phyloP scores from a whole-genome alignment of 2,888 invertebrate species.

The Taphrorychus bicolor region DNA sequence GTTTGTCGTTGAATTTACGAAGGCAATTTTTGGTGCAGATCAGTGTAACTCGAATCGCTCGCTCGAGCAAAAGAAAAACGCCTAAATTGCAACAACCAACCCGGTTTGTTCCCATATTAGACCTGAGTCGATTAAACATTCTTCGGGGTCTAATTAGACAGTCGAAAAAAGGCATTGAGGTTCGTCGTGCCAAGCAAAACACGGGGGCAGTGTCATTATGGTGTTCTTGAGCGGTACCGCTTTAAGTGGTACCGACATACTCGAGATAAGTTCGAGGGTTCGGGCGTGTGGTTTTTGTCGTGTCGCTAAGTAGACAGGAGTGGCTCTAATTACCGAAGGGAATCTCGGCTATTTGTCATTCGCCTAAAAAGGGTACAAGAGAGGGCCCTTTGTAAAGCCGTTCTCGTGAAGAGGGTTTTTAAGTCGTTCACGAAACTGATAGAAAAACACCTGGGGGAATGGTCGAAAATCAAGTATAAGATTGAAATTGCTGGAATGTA shows the following conservation, averaged over 20 bases:
- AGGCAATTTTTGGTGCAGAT: not conserved
- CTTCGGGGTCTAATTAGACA: constrained; percentile 3
- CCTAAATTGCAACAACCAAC: not conserved
- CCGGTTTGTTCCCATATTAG: constrained; percentile 3
- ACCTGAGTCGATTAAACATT: constrained; percentile 5
- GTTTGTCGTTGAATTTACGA: not conserved
- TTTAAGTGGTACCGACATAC: constrained; percentile 43
- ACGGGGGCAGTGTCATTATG: constrained; percentile 27
- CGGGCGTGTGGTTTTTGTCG: constrained; percentile 53
- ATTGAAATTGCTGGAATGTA: no score
- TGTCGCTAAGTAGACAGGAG: constrained; percentile 50
- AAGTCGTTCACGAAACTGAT: not conserved
- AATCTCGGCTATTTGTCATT: constrained; percentile 34
- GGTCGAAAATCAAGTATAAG: no score
- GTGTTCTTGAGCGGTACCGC: constrained; percentile 18
- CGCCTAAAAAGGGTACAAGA: not conserved
- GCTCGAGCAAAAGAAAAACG: not conserved
- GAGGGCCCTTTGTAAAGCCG: not conserved
- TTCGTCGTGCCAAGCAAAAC: constrained; percentile 19
- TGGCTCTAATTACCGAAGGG: constrained; percentile 34
- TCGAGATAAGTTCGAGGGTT: constrained; percentile 52
- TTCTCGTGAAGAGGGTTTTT: not conserved
- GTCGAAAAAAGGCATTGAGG: constrained; percentile 3
- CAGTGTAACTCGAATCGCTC: not conserved
- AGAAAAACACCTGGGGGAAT: not conserved